phyloP scores from a whole-genome alignment of 2,113 vertebrate species.

The Percina caprodes region DNA sequence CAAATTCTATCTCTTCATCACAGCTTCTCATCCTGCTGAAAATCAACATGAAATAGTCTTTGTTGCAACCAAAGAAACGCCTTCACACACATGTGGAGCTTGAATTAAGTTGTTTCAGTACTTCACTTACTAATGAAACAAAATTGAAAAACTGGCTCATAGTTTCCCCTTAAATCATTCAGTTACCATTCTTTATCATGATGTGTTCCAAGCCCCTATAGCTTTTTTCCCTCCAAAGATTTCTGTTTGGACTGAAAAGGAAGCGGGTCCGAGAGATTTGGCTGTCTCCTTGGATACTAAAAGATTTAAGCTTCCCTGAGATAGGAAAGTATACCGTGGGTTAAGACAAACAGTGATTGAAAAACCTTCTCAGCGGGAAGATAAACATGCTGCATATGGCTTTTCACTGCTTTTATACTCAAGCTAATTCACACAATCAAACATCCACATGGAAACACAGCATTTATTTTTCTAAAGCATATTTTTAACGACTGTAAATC shows the following conservation, averaged over 20 bases:
- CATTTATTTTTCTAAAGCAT: constrained; percentile 38
- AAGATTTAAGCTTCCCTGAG: constrained; percentile 41
- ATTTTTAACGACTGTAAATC: constrained; percentile 39
- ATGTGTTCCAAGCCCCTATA: constrained; percentile 48
- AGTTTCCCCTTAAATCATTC: constrained; percentile 42
- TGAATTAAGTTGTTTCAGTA: constrained; percentile 11
- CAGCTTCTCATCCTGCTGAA: constrained; percentile 25
- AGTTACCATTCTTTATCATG: constrained; percentile 35
- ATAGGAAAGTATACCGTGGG: constrained; percentile 41
- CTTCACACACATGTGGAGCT: not conserved
- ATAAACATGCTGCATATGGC: constrained; percentile 20
- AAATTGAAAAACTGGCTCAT: constrained; percentile 7
- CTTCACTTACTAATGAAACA: constrained; percentile 14
- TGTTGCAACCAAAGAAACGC: not conserved
- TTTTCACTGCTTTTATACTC: constrained; percentile 26
- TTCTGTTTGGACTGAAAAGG: constrained; percentile 53
- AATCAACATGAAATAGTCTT: constrained; percentile 21
- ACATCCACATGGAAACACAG: constrained; percentile 10
- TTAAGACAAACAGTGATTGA: constrained; percentile 41
- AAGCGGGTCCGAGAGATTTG: constrained; percentile 46
- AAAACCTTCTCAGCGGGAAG: constrained; percentile 15
- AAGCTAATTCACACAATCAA: constrained; percentile 17
- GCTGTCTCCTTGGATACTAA: constrained; percentile 34
- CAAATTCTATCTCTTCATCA: constrained; percentile 27
- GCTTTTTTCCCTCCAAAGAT: constrained; percentile 19